Conservation (phyloP, 2,888 invertebrate species). For the Nemotelus nigrinus region DNA sequence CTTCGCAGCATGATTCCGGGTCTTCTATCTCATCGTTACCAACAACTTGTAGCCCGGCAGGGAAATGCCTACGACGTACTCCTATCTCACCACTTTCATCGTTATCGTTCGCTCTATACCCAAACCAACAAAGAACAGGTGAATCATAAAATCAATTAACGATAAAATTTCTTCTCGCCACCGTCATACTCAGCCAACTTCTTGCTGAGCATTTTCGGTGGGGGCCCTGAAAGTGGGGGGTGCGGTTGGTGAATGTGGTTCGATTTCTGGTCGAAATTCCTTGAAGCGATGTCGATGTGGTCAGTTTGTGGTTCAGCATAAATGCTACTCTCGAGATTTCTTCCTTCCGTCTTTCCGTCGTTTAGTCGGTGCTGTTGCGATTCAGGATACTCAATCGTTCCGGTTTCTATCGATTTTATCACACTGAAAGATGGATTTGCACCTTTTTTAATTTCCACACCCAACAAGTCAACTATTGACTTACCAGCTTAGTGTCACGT, state of each 20-base stretch:
- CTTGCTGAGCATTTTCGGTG: no score
- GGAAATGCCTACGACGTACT: constrained; percentile 4
- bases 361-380: not conserved
- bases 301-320: constrained; percentile 14
- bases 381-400: no score
- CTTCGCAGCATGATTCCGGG: not conserved
- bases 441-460: constrained; percentile 28
- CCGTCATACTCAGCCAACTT: not conserved
- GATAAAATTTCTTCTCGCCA: constrained; percentile 28
- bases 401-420: constrained; percentile 15
- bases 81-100: not conserved
- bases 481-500: constrained; percentile 30
- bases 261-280: not conserved
- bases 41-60: constrained; percentile 9
- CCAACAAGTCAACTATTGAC: constrained; percentile 37
- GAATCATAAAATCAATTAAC: constrained; percentile 44
- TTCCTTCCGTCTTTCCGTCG: constrained; percentile 5
- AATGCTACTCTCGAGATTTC: not conserved
- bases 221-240: no score
- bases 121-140: constrained; percentile 10
- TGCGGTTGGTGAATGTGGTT: not conserved
- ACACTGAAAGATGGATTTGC: not conserved
- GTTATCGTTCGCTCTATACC: not conserved
- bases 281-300: constrained; percentile 13
- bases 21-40: constrained; percentile 7